Percentiles rank a stretch among this genome's conserved stretches.
Evolutionary conservation across 2,113 vertebrate species (phyloP).

Genomic region (Dipodomys ordii): DNA sequence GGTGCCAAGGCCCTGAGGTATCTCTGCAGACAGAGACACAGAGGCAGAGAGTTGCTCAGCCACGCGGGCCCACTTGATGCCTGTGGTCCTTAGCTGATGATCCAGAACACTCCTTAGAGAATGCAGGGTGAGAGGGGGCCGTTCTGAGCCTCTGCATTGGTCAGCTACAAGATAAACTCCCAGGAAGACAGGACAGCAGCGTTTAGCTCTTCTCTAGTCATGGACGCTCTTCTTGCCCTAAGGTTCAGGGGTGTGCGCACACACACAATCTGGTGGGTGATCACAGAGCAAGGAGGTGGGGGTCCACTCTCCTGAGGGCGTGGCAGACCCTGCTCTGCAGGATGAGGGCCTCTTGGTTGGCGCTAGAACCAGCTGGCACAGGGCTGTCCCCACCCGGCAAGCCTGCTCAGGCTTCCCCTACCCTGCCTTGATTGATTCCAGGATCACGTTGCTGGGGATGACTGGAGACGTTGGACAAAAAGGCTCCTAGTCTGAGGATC

Average conservation of each 20-base stretch:
- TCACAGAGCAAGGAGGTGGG: too few species aligned
- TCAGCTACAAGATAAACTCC: neutral
- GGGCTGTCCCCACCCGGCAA: neutral
- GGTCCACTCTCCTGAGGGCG: too few species aligned
- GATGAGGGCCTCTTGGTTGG: neutral
- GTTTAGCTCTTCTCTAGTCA: neutral
- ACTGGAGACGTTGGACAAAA: neutral
- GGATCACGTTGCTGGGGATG: neutral
- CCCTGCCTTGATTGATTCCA: neutral
- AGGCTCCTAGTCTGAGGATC: neutral
- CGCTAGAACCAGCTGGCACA: neutral
- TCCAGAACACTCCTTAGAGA: neutral
- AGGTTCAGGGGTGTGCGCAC: neutral
- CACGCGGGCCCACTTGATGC: neutral
- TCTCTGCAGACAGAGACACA: neutral
- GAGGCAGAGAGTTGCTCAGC: neutral
- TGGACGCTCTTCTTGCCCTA: neutral
- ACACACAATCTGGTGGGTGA: neutral
- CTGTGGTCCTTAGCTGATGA: neutral
- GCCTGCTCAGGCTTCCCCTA: neutral
- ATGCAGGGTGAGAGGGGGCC: neutral
- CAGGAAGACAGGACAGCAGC: neutral
- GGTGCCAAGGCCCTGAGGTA: neutral
- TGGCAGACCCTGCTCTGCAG: rapidly evolving
- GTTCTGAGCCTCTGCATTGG: neutral